Conservation (phyloP, 1,140 invertebrate genomes). For the Tetragonula clypearis region DNA sequence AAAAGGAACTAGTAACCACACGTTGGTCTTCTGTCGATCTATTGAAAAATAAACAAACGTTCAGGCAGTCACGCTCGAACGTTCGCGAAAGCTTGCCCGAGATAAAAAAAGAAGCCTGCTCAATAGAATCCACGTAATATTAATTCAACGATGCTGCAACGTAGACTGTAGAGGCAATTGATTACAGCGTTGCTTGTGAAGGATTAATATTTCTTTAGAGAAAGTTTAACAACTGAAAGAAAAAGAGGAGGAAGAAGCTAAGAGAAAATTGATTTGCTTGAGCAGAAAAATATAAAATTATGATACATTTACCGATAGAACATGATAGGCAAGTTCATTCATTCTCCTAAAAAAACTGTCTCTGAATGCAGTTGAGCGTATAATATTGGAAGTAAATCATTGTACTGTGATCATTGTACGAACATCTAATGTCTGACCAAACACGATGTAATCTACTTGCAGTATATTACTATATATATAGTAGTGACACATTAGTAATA, state of each 20-base stretch:
- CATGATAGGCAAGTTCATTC: too few relatives aligned
- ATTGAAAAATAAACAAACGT: constrained; percentile 50
- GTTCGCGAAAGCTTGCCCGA: background rate
- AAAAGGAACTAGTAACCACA: constrained; percentile 53
- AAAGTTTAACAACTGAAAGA: background rate
- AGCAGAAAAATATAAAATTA: too few relatives aligned
- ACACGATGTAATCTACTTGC: background rate
- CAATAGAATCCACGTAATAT: background rate
- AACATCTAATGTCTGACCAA: background rate
- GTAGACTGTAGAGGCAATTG: background rate
- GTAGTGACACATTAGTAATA: background rate
- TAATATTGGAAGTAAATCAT: background rate
- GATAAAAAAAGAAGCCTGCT: constrained; percentile 2
- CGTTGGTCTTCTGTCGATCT: constrained; percentile 32
- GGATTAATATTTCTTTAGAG: background rate
- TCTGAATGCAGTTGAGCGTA: background rate
- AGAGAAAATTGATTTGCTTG: background rate
- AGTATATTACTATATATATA: background rate
- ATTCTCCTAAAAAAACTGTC: too few relatives aligned
- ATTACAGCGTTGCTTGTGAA: background rate
- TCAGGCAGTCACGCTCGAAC: too few relatives aligned
- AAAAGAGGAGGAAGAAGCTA: background rate
- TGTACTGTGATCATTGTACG: background rate
- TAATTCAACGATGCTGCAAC: background rate
- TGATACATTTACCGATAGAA: too few relatives aligned